Evolutionary conservation across 2,888 invertebrate genomes (phyloP).

Genomic region (Anodontia alba): DNA sequence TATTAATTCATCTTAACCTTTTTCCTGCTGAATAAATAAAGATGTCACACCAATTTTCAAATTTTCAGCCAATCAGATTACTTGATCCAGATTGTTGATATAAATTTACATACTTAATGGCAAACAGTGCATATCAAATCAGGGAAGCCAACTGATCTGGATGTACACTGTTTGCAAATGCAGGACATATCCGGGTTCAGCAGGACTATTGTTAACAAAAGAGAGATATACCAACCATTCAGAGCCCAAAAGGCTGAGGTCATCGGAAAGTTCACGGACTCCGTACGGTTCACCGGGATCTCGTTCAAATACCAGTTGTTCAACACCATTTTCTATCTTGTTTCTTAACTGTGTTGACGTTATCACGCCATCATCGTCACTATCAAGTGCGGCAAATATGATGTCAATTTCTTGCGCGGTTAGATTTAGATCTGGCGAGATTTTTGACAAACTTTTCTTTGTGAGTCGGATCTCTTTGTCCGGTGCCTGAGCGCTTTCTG

Average conservation of each 20-base stretch:
- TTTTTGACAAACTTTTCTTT: conserved; percentile 56
- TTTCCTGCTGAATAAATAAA: too few relatives aligned
- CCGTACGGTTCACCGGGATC: conserved; percentile 45
- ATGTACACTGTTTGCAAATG: too few relatives aligned
- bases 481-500: conserved; percentile 32
- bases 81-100: too few relatives aligned
- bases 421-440: conserved; percentile 66
- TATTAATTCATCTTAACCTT: too few relatives aligned
- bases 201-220: too few relatives aligned
- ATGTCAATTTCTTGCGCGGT: conserved; percentile 72
- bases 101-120: too few relatives aligned
- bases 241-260: conserved; percentile 42
- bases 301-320: conserved; percentile 38
- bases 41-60: too few relatives aligned
- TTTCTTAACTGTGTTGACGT: conserved; percentile 61
- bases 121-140: too few relatives aligned
- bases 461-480: conserved; percentile 59
- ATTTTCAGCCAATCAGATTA: too few relatives aligned
- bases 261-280: conserved; percentile 48
- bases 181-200: too few relatives aligned
- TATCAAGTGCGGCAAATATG: conserved; percentile 74
- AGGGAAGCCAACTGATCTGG: too few relatives aligned
- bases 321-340: conserved; percentile 25
- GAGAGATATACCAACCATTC: conserved; percentile 58
- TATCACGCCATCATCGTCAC: conserved; percentile 75